These are phyloP conservation scores for Microcebus jonahi DNA, from an alignment of 2,113 vertebrate genomes.

Conservation along the genomic window DNA sequence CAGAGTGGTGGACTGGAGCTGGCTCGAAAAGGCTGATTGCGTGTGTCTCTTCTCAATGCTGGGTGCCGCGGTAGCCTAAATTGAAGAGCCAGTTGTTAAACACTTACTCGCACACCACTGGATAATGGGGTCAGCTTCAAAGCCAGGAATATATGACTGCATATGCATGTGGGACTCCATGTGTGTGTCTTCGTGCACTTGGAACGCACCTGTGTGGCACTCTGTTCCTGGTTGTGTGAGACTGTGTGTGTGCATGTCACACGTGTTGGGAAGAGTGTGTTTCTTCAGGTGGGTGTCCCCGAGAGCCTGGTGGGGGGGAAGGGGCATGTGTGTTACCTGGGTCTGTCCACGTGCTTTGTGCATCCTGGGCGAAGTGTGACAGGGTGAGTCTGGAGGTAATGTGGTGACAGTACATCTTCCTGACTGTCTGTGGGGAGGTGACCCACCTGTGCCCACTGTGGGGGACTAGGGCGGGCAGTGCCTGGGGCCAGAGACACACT, in stretches of 20 bases:
- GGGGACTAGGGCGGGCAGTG: not conserved
- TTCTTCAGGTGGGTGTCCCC: not conserved
- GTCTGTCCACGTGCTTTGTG: not conserved
- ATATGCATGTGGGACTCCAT: not conserved
- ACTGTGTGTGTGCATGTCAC: not conserved
- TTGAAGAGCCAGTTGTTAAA: not conserved
- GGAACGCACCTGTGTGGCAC: not conserved
- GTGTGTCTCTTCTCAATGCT: not conserved
- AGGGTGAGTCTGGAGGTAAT: not conserved
- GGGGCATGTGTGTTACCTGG: not conserved
- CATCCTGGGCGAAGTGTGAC: not conserved
- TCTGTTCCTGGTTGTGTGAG: not conserved
- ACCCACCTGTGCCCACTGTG: not conserved
- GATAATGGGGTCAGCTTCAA: not conserved
- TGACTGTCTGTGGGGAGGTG: not conserved
- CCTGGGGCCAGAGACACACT: not conserved
- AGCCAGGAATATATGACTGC: fast-evolving
- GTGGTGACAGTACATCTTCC: not conserved
- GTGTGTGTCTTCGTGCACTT: not conserved
- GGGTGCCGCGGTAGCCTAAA: fast-evolving
- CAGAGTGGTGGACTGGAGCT: not conserved
- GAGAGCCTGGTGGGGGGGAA: not conserved
- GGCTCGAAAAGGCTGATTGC: not conserved
- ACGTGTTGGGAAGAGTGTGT: not conserved
- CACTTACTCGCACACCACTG: not conserved